phyloP scores from a whole-genome alignment of 2,888 invertebrate genomes.

The Serripes groenlandicus region DNA sequence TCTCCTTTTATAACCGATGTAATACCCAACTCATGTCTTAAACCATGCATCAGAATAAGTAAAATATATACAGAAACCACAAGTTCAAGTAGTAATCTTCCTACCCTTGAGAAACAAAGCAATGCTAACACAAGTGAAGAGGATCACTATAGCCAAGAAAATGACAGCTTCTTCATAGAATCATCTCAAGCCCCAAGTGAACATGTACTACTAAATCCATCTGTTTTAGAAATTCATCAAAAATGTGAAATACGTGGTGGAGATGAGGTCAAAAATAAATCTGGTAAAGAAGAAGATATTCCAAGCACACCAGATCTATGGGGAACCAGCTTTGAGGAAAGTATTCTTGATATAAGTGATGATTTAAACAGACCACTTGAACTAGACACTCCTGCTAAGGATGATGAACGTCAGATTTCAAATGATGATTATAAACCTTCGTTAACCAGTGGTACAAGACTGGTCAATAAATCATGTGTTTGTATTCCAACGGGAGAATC shows the following conservation, averaged over 20 bases:
- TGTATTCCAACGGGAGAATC: neutral
- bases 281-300: neutral
- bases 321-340: neutral
- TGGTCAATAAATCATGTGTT: neutral
- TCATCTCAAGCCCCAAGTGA: neutral
- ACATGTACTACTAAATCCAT: neutral
- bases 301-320: neutral
- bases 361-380: neutral
- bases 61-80: neutral
- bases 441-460: neutral
- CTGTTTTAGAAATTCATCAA: neutral
- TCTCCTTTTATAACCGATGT: neutral
- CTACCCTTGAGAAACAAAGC: no score
- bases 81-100: no score
- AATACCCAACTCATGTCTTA: conserved; percentile 3
- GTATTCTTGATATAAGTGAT: neutral
- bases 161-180: conserved; percentile 18
- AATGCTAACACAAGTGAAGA: no score
- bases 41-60: neutral
- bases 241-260: neutral
- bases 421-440: neutral
- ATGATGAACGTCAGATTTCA: neutral
- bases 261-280: neutral
- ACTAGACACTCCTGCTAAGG: neutral
- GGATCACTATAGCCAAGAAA: neutral